Evolutionary conservation across 2,797 vertebrate genomes (phyloP).

Genomic region (Oreonectes daqikongensis): DNA sequence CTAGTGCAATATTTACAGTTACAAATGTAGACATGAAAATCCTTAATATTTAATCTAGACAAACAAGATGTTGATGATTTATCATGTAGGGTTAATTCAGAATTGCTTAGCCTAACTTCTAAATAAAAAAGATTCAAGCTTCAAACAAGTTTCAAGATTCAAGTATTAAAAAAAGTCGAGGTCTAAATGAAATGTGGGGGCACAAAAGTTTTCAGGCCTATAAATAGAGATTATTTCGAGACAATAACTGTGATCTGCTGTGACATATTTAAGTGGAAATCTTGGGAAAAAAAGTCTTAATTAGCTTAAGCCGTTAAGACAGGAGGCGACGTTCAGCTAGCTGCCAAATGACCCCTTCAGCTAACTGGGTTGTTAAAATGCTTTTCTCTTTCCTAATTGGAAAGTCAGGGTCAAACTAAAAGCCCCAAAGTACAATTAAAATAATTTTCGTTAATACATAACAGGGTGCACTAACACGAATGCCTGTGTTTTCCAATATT

Average conservation of each 20-base stretch:
- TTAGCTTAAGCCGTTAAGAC: conserved; percentile 55
- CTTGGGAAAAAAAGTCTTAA: conserved; percentile 33
- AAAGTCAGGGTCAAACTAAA: conserved; percentile 26
- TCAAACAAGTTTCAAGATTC: too few relatives aligned
- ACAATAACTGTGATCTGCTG: conserved; percentile 27
- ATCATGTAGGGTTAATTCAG: neutral
- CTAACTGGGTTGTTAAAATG: conserved; percentile 53
- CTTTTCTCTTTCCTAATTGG: conserved; percentile 47
- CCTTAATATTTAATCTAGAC: neutral
- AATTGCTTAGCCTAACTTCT: conserved; percentile 5
- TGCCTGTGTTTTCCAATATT: neutral
- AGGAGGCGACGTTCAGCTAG: conserved; percentile 26
- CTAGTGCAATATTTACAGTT: too few relatives aligned
- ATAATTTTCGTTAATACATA: conserved; percentile 28
- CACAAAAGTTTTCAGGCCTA: neutral
- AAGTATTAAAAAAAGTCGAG: neutral
- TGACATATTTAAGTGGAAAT: conserved; percentile 36
- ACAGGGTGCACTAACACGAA: neutral
- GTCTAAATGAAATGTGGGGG: conserved; percentile 1
- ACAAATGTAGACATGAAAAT: neutral
- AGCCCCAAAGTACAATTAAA: conserved; percentile 31
- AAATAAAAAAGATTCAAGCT: conserved; percentile 23
- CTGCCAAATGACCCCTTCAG: conserved; percentile 55
- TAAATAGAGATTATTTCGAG: conserved; percentile 28
- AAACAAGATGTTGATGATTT: too few relatives aligned